Conservation (phyloP, 2,888 invertebrate genomes). For the Apamea sordens region DNA sequence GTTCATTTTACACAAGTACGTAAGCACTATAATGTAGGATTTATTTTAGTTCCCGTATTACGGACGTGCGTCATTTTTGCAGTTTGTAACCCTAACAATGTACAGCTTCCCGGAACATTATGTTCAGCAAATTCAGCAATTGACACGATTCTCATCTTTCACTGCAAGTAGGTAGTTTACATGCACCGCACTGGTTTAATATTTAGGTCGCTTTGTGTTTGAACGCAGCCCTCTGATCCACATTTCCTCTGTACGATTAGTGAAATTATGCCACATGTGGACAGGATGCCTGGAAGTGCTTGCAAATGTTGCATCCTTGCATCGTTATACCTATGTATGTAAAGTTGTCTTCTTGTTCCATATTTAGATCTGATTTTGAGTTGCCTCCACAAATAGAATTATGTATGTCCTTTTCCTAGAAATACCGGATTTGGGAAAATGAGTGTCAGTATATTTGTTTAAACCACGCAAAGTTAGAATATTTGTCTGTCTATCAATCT, state of each 20-base stretch:
- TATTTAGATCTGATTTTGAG: constrained; percentile 13
- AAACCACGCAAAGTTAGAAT: constrained; percentile 1
- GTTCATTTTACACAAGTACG: constrained; percentile 20
- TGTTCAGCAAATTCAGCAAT: constrained; percentile 78
- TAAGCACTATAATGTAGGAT: constrained; percentile 20
- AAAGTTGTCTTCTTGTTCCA: constrained; percentile 7
- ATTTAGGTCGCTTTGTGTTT: constrained; percentile 79
- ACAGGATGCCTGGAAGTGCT: constrained; percentile 60
- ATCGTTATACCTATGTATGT: neutral
- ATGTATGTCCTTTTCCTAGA: neutral
- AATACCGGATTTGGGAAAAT: neutral
- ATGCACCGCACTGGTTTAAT: constrained; percentile 69
- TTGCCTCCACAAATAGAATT: neutral
- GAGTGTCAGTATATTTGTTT: neutral
- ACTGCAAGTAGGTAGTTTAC: constrained; percentile 50
- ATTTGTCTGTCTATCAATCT: constrained; percentile 27
- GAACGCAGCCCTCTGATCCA: constrained; percentile 74
- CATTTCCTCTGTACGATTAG: constrained; percentile 73
- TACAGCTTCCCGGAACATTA: constrained; percentile 79
- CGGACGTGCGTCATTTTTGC: constrained; percentile 40
- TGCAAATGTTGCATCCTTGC: constrained; percentile 55
- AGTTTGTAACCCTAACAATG: constrained; percentile 57
- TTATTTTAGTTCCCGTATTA: constrained; percentile 33
- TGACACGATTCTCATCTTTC: constrained; percentile 82
- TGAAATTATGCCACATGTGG: constrained; percentile 61